phyloP scores from a whole-genome alignment of 2,888 invertebrate species.

The Orthosia incerta region DNA sequence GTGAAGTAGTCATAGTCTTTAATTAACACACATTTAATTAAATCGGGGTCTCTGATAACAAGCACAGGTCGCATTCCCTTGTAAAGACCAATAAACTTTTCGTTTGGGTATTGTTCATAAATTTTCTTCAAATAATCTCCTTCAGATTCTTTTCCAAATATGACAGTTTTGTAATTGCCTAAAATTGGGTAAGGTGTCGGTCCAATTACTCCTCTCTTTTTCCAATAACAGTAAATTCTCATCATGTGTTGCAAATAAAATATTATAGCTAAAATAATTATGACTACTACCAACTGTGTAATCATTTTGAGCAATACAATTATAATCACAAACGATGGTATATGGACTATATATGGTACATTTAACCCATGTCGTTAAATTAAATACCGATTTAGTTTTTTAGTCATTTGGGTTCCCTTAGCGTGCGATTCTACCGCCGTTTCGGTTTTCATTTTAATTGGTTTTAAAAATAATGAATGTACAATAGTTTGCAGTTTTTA shows the following conservation, averaged over 20 bases:
- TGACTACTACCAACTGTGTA: neutral
- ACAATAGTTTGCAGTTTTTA: neutral
- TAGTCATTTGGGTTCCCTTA: neutral
- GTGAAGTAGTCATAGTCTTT: slow-evolving; percentile 9
- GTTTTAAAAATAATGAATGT: neutral
- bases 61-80: slow-evolving; percentile 21
- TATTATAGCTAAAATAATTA: neutral
- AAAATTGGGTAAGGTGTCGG: slow-evolving; percentile 24
- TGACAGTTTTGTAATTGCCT: slow-evolving; percentile 14
- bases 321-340: neutral
- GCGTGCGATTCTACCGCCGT: neutral
- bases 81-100: slow-evolving; percentile 23
- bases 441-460: neutral
- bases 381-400: neutral
- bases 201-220: slow-evolving; percentile 14
- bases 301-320: neutral
- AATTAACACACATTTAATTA: slow-evolving; percentile 13
- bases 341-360: too few species aligned
- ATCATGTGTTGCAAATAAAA: slow-evolving; percentile 26
- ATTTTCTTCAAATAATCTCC: slow-evolving; percentile 26
- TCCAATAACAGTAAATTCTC: slow-evolving; percentile 26
- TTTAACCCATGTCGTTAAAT: neutral
- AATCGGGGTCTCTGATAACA: slow-evolving; percentile 13
- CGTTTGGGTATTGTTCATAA: slow-evolving; percentile 32
- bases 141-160: slow-evolving; percentile 23